Conservation (phyloP, 2,113 vertebrate species). For the Entomyzon cyanotis region DNA sequence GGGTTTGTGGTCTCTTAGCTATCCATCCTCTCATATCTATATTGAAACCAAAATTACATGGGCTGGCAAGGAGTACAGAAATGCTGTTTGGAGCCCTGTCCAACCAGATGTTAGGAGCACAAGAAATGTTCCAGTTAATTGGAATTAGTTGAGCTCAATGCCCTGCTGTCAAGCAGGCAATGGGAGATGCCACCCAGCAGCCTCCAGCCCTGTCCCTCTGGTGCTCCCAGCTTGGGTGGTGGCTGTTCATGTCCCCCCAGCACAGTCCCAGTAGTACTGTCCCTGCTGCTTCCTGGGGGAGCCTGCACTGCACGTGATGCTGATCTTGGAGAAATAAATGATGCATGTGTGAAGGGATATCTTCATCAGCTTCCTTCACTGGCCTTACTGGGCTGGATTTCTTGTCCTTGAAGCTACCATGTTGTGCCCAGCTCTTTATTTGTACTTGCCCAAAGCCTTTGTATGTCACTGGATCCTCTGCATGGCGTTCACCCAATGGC, state of each 20-base stretch:
- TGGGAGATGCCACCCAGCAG: not conserved
- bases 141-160: not conserved
- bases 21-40: not conserved
- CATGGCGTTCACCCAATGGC: rapidly evolving
- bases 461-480: rapidly evolving
- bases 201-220: not conserved
- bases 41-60: rapidly evolving
- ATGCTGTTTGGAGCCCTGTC: not conserved
- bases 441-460: not conserved
- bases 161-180: not conserved
- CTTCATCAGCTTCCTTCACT: not conserved
- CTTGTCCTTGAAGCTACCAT: not conserved
- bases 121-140: not conserved
- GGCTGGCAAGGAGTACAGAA: not conserved
- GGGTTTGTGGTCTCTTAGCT: not conserved
- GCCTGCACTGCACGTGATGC: not conserved
- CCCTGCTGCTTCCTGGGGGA: not conserved
- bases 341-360: rapidly evolving
- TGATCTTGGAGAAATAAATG: not conserved
- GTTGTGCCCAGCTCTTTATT: not conserved
- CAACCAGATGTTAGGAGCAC: not conserved
- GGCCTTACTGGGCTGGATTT: not conserved
- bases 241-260: not conserved
- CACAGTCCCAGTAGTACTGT: not conserved
- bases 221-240: not conserved